Percentiles rank a stretch among this genome's conserved stretches.
These are phyloP conservation scores for Setipinna tenuifilis DNA, from an alignment of 2,797 vertebrate species.

Conservation along the genomic window DNA sequence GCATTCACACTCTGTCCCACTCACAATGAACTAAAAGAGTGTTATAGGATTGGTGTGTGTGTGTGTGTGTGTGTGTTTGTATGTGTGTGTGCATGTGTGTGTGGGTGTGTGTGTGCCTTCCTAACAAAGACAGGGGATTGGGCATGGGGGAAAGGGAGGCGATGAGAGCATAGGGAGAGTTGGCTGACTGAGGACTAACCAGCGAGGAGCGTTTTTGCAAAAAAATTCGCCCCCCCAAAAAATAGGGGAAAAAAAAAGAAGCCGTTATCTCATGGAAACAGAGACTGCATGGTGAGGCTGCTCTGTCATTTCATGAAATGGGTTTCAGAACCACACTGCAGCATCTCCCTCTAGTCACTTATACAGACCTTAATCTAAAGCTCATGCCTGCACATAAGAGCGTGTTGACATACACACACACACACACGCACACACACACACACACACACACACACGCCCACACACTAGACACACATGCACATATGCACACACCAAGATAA, in stretches of 20 bases:
- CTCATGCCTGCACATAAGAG: constrained; percentile 21
- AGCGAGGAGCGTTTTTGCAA: neutral
- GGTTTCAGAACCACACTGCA: constrained; percentile 71
- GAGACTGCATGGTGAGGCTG: constrained; percentile 75
- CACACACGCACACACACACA: neutral
- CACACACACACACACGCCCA: neutral
- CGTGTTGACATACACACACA: neutral
- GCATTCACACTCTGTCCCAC: constrained; percentile 60
- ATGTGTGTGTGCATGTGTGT: constrained; percentile 47
- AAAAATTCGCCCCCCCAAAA: neutral
- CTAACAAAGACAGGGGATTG: constrained; percentile 40
- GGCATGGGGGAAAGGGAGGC: constrained; percentile 72
- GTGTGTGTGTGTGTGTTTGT: constrained; percentile 27
- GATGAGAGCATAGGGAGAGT: neutral
- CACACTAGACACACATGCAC: neutral
- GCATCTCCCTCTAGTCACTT: constrained; percentile 68
- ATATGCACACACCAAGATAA: constrained; percentile 34
- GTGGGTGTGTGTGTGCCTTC: constrained; percentile 21
- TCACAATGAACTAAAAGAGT: constrained; percentile 58
- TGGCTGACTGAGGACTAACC: neutral
- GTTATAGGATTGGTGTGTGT: constrained; percentile 13
- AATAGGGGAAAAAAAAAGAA: neutral
- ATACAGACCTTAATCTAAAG: constrained; percentile 76
- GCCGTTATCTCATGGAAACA: constrained; percentile 82
- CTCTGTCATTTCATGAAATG: constrained; percentile 77